Base-by-base conservation (phyloP, 1,140 invertebrate genomes). In the Drosophila gunungcola region DNA sequence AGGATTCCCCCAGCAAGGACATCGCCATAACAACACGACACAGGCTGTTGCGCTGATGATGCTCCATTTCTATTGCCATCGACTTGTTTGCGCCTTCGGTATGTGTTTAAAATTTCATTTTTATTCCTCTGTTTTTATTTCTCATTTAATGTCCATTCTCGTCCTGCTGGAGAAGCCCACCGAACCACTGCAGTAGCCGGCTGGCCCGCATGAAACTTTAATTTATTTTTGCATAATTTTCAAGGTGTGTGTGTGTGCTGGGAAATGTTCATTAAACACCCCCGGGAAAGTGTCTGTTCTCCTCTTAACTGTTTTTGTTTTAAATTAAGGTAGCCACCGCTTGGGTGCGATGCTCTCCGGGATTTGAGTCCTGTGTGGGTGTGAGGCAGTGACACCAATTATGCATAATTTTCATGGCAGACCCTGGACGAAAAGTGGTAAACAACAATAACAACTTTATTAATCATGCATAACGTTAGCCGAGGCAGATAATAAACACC, bases 341-440 rank as follows among this genome's bases (percentile, higher is more conserved):
- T 32, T 16, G 45, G 68, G 45, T 4, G 25, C 27, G 21, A 32
- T 27, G 48, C 13, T 32, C 6, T 16, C 43, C 2, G 41, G 42
- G 13, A 42, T 64, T 64, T 3, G 10, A 29, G 41, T 27, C 16
- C 34, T 11, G 13, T n/a, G 11, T 12, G 27, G 29, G 41, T 27
- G 29, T 65, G 63, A 64, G 36, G 52, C 60, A 70, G 73, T 78
- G 81, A 67, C 81, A 85, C 54, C 82, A 80, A 85, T 80, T 85
- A 80, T 86, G 81, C 82, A 85, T 85, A 85, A 85, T 85, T 85
- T 80, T 70, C 49, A 46, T 78, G 73, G 54, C 81, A 70, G 53
- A 49, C 60, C 70, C 42, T 49, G 54, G 57, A 55, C 53, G 13
- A 42, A 67, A 68, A 42, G 32, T 29, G 36, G 12, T 29, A 27